Conservation (phyloP, 2,888 invertebrate species). For the Eupeodes latifasciatus region DNA sequence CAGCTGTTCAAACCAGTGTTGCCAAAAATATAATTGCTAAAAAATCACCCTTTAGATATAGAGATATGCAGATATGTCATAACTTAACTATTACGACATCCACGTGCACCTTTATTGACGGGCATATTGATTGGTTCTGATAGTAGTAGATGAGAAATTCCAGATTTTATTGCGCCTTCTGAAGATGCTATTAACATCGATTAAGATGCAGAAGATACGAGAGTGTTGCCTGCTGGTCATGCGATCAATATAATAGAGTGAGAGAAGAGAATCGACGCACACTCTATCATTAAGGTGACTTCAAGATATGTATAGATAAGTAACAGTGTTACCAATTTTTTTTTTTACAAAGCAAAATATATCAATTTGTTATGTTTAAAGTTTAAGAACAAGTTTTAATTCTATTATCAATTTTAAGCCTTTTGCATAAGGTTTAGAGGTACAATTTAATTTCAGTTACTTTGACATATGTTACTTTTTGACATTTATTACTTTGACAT, state of each 20-base stretch:
- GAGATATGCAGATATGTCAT: too few relatives aligned
- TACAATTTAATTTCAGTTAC: too few relatives aligned
- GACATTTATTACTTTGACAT: too few relatives aligned
- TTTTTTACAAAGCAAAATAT: neutral
- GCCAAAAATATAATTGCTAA: too few relatives aligned
- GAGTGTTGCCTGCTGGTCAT: neutral
- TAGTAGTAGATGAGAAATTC: conserved; percentile 36
- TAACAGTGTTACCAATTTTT: neutral
- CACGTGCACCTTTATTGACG: conserved; percentile 62
- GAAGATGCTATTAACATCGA: conserved; percentile 19
- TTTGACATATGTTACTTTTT: too few relatives aligned
- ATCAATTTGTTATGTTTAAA: neutral
- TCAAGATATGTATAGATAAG: neutral
- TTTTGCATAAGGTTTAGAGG: too few relatives aligned
- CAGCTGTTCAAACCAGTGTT: too few relatives aligned
- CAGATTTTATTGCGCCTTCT: conserved; percentile 35
- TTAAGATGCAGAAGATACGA: conserved; percentile 26
- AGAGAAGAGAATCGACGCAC: neutral
- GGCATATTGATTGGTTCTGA: conserved; percentile 28
- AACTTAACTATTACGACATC: conserved; percentile 67
- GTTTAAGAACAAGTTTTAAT: too few relatives aligned
- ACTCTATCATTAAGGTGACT: conserved; percentile 32
- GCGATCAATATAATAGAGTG: conserved; percentile 32
- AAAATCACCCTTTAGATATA: too few relatives aligned
- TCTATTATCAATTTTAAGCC: too few relatives aligned